Conservation (phyloP, 2,888 invertebrate genomes). For the Tiliacea aurago region DNA sequence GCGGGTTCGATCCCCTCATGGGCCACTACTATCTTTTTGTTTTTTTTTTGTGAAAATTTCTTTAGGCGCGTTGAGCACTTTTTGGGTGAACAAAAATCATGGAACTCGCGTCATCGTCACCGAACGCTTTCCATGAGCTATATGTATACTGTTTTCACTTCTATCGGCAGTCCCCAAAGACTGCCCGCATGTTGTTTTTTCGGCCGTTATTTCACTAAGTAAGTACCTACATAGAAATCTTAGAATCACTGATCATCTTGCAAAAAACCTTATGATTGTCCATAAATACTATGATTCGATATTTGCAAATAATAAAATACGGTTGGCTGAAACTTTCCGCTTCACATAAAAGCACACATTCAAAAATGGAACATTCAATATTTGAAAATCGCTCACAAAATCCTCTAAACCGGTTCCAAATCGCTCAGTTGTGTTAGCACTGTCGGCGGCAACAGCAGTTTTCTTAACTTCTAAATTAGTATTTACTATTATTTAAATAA, state of each 20-base stretch:
- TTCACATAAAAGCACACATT: constrained; percentile 29
- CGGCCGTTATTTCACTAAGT: neutral
- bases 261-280: neutral
- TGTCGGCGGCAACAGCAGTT: constrained; percentile 14
- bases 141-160: no score
- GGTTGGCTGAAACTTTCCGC: constrained; percentile 35
- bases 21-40: constrained; percentile 32
- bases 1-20: constrained; percentile 63
- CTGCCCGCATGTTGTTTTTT: constrained; percentile 11
- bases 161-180: no score
- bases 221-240: no score
- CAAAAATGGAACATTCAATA: constrained; percentile 37
- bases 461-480: constrained; percentile 36
- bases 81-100: no score
- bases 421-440: constrained; percentile 8
- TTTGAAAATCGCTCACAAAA: constrained; percentile 44
- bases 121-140: no score
- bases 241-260: neutral
- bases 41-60: no score
- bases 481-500: constrained; percentile 55
- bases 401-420: constrained; percentile 26
- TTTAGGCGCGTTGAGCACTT: no score
- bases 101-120: no score
- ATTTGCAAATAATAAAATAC: constrained; percentile 38
- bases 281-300: constrained; percentile 5